A percentile compares a stretch with the other conserved stretches of the same genome.
Evolutionary conservation across 1,140 invertebrate genomes (phyloP).

Genomic region (Drosophila malerkotliana): DNA sequence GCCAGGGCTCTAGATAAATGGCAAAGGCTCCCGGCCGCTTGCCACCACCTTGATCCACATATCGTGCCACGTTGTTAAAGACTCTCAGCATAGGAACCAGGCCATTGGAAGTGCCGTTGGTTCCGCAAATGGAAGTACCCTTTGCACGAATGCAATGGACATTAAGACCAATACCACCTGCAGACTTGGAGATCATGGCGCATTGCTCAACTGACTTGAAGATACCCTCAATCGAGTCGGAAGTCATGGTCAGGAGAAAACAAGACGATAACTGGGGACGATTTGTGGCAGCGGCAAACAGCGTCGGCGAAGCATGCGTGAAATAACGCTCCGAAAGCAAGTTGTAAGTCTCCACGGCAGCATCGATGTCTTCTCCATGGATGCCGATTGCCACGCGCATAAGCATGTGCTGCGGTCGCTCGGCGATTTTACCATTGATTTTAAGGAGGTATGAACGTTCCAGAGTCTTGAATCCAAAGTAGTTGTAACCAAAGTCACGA

Average conservation of each 20-base stretch:
- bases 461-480: conserved; percentile 99
- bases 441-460: conserved; percentile 98
- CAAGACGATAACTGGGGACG: conserved; percentile 97
- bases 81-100: conserved; percentile 98
- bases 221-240: conserved; percentile 99
- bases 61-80: conserved; percentile 97
- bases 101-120: conserved; percentile 97
- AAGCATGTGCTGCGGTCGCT: conserved; percentile 99
- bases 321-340: conserved; percentile 98
- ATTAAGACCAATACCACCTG: conserved; percentile 98
- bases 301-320: conserved; percentile 98
- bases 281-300: conserved; percentile 97
- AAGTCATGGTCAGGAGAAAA: conserved; percentile 97
- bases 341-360: conserved; percentile 98
- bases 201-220: conserved; percentile 97
- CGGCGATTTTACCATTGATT: conserved; percentile 96
- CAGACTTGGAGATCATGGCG: conserved; percentile 98
- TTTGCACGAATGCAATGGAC: conserved; percentile 97
- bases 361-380: conserved; percentile 96
- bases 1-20: conserved; percentile 99
- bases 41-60: conserved; percentile 99
- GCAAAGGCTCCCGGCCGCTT: conserved; percentile 99
- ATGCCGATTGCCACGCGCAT: conserved; percentile 99
- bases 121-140: conserved; percentile 96
- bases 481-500: conserved; percentile 98